Conservation (phyloP, 2,797 vertebrate genomes). For the Sternarchorhynchus goeldii region DNA sequence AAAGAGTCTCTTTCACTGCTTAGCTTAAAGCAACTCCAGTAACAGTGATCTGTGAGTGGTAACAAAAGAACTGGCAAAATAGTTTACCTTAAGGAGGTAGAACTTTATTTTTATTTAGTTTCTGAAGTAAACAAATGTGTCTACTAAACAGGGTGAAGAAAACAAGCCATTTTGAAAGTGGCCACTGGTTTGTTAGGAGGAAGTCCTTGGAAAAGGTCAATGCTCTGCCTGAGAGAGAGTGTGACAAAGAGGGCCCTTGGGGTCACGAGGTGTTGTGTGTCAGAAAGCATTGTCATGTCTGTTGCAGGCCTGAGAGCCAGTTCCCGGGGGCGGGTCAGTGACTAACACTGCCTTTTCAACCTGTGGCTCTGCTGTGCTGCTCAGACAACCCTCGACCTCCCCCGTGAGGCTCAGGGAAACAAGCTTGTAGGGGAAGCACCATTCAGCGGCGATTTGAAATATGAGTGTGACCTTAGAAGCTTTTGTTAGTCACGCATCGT, state of each 20-base stretch:
- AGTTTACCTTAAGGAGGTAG: neutral
- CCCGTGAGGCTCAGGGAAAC: constrained; percentile 28
- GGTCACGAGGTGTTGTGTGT: constrained; percentile 17
- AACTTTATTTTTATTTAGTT: neutral
- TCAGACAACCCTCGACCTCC: constrained; percentile 12
- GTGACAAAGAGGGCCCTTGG: constrained; percentile 32
- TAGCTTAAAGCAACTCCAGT: neutral
- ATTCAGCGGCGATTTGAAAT: constrained; percentile 32
- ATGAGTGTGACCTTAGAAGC: constrained; percentile 14
- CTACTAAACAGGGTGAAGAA: neutral
- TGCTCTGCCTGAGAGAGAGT: neutral
- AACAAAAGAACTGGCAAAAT: neutral
- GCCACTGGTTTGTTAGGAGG: constrained; percentile 5
- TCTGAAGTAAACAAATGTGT: neutral
- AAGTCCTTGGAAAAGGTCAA: constrained; percentile 24
- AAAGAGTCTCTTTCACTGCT: neutral
- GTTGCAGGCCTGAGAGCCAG: constrained; percentile 15
- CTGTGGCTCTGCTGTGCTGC: neutral
- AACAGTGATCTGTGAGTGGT: neutral
- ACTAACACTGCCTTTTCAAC: constrained; percentile 31
- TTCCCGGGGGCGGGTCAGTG: neutral
- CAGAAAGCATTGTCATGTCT: constrained; percentile 55
- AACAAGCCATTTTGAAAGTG: neutral
- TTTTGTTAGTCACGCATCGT: constrained; percentile 5
- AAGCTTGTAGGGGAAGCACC: constrained; percentile 30